Conservation (phyloP, 2,888 invertebrate species). For the Sphaeridia pumilis region DNA sequence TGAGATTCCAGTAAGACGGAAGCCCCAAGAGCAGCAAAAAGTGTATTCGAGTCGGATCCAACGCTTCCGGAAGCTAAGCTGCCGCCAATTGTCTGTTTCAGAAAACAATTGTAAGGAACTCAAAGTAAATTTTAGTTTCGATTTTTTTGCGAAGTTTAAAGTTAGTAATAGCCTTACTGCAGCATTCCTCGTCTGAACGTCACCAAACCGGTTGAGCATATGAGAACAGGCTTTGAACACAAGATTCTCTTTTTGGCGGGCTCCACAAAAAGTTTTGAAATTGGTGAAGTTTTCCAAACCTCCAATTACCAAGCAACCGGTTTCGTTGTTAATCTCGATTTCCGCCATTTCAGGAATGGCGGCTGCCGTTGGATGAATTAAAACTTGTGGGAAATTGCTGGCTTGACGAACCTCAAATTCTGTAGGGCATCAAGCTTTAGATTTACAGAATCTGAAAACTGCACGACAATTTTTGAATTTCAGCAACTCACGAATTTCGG, state of each 20-base stretch:
- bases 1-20: background rate
- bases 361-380: background rate
- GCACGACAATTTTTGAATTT: background rate
- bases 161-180: constrained; percentile 48
- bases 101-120: background rate
- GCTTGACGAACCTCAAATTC: background rate
- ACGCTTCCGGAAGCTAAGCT: constrained; percentile 92
- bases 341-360: constrained; percentile 3
- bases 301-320: constrained; percentile 57
- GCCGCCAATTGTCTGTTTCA: constrained; percentile 59
- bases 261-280: constrained; percentile 46
- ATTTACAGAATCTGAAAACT: too few species aligned
- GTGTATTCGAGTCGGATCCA: constrained; percentile 65
- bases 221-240: background rate
- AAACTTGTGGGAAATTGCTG: background rate
- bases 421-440: background rate
- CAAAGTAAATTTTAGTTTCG: background rate
- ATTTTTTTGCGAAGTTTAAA: background rate
- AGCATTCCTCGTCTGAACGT: constrained; percentile 86
- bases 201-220: constrained; percentile 75
- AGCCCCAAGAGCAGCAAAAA: constrained; percentile 4
- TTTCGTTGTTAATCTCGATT: constrained; percentile 4
- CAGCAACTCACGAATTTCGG: constrained; percentile 58
- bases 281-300: constrained; percentile 64
- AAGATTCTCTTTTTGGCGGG: background rate